Evolutionary conservation across 2,113 vertebrate genomes (phyloP).

Genomic region (Cephalopterus ornatus): DNA sequence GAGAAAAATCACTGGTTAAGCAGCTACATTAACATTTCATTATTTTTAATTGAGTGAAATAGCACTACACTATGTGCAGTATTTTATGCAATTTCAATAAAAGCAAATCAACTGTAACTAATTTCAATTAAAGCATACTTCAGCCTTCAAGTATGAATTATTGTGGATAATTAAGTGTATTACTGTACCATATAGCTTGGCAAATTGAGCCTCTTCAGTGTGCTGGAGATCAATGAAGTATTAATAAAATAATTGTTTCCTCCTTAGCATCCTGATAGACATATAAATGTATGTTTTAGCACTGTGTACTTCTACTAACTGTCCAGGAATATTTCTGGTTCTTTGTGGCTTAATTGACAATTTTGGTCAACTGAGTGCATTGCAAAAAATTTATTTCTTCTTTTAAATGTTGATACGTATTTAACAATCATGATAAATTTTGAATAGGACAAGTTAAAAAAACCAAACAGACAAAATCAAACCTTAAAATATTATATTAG

Average conservation of each 20-base stretch:
- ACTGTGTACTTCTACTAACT: not conserved
- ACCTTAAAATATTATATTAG: not conserved
- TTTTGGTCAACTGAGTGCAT: not conserved
- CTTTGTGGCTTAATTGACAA: not conserved
- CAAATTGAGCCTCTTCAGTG: slow-evolving; percentile 26
- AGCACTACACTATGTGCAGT: slow-evolving; percentile 5
- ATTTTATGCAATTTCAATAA: slow-evolving; percentile 52
- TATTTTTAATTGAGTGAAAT: slow-evolving; percentile 64
- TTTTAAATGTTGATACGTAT: not conserved
- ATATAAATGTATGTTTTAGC: not conserved
- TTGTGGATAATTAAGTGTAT: slow-evolving; percentile 39
- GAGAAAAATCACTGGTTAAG: slow-evolving; percentile 35
- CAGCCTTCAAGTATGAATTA: slow-evolving; percentile 47
- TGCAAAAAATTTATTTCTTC: not conserved
- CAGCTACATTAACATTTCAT: slow-evolving; percentile 60
- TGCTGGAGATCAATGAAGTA: not conserved
- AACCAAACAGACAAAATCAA: not conserved
- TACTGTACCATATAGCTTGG: slow-evolving; percentile 14
- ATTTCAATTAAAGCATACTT: slow-evolving; percentile 43
- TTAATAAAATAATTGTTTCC: slow-evolving; percentile 34
- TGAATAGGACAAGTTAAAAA: not conserved
- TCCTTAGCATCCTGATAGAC: not conserved
- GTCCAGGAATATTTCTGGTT: not conserved
- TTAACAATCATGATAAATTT: not conserved
- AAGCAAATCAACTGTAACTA: slow-evolving; percentile 46